Evolutionary conservation across 2,113 vertebrate species (phyloP).

Genomic region (Peromyscus maniculatus): DNA sequence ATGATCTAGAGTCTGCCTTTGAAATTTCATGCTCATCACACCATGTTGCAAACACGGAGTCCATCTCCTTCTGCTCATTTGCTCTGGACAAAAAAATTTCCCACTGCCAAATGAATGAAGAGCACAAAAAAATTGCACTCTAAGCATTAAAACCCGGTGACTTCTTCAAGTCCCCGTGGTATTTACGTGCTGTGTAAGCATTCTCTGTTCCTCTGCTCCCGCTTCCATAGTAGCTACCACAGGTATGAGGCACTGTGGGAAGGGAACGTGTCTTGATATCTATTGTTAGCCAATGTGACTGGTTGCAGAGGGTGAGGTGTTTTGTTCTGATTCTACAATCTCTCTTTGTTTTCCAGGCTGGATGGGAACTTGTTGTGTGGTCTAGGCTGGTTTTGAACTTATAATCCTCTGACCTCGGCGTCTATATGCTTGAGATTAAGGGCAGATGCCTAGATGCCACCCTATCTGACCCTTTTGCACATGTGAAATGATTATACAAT

Average conservation of each 20-base stretch:
- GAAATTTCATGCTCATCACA: not conserved
- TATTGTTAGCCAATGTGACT: not conserved
- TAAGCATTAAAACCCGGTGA: not conserved
- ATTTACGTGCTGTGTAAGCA: not conserved
- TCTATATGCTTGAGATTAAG: not conserved
- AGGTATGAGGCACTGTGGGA: not conserved
- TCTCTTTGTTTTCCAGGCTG: not conserved
- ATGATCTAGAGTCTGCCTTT: not conserved
- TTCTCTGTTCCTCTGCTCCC: not conserved
- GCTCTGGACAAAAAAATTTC: slow-evolving; percentile 28
- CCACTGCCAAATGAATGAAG: not conserved
- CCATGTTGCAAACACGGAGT: not conserved
- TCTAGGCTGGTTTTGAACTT: not conserved
- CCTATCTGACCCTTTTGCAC: not conserved
- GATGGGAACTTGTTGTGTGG: not conserved
- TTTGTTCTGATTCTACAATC: not conserved
- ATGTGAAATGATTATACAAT: slow-evolving; percentile 20
- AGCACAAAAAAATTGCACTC: not conserved
- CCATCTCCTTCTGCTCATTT: not conserved
- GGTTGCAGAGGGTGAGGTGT: not conserved
- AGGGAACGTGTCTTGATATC: not conserved
- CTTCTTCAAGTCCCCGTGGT: not conserved
- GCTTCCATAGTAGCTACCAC: not conserved
- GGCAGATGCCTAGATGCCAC: no score
- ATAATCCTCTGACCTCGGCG: not conserved